Evolutionary conservation across 2,797 vertebrate genomes (phyloP).

Genomic region (Glossophaga mutica): DNA sequence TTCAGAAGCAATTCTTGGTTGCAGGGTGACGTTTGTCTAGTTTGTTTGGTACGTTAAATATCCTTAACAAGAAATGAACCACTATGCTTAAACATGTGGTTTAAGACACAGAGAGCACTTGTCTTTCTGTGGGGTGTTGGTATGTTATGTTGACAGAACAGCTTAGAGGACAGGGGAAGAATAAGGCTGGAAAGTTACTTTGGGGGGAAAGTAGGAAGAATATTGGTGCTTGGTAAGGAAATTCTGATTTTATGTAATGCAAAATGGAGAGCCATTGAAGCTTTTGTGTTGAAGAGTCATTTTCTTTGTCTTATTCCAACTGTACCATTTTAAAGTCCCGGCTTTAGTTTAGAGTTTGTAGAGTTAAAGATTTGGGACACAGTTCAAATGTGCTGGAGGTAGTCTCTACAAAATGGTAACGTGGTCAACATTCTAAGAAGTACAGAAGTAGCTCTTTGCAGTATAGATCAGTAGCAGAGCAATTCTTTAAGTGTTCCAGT

Average conservation of each 20-base stretch:
- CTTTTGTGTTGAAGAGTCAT: background rate
- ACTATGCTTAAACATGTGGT: background rate
- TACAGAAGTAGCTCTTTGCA: background rate
- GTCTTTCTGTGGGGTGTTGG: background rate
- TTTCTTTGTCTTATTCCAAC: background rate
- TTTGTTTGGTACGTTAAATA: background rate
- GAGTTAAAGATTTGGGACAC: background rate
- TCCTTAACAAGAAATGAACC: background rate
- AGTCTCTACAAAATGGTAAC: background rate
- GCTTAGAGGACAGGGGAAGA: background rate
- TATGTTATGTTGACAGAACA: background rate
- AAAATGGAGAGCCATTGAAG: background rate
- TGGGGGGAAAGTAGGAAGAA: background rate
- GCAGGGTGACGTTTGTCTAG: background rate
- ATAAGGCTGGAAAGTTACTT: background rate
- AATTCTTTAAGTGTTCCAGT: background rate
- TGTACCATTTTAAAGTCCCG: background rate
- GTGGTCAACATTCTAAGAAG: background rate
- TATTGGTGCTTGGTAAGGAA: background rate
- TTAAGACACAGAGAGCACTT: background rate
- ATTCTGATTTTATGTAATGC: background rate
- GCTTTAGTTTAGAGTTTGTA: slow-evolving; percentile 27
- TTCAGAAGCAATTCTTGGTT: background rate
- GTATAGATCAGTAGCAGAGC: background rate
- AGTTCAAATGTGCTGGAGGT: background rate